Evolutionary conservation across 2,888 invertebrate genomes (phyloP).

Genomic region (Leptopilina syphax): DNA sequence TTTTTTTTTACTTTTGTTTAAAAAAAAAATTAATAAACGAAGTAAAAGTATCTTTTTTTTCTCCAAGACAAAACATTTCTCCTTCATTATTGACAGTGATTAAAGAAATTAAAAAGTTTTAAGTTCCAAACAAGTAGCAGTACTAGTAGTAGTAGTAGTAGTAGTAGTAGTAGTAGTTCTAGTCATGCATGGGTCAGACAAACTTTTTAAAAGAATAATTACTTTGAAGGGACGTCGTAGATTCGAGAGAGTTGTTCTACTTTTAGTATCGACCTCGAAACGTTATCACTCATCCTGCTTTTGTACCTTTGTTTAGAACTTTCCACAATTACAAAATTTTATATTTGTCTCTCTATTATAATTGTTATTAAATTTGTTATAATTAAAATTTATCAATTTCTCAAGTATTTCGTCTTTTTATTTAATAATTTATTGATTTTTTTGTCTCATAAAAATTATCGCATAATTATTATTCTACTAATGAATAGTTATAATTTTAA

Average conservation of each 20-base stretch:
- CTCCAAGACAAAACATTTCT: neutral
- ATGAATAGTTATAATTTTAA: too few relatives aligned
- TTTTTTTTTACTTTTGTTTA: too few relatives aligned
- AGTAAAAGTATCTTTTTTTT: too few relatives aligned
- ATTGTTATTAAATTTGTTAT: too few relatives aligned
- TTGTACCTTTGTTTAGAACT: conserved; percentile 34
- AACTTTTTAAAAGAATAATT: conserved; percentile 31
- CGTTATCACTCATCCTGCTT: conserved; percentile 38
- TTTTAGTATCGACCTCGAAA: conserved; percentile 54
- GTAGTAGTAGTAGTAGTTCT: neutral
- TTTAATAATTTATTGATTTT: too few relatives aligned
- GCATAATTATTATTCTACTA: too few relatives aligned
- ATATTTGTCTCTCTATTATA: too few relatives aligned
- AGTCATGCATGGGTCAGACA: conserved; percentile 15
- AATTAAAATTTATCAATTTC: too few relatives aligned
- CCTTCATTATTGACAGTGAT: neutral
- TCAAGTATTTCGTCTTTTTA: too few relatives aligned
- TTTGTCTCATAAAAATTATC: too few relatives aligned
- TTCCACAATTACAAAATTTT: neutral
- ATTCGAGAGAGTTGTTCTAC: conserved; percentile 51
- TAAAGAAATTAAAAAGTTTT: neutral
- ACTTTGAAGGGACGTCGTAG: neutral
- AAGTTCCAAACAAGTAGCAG: conserved; percentile 3
- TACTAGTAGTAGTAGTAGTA: conserved; percentile 7
- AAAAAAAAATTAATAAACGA: too few relatives aligned